Evolutionary conservation across 2,113 vertebrate species (phyloP).

Genomic region (Tachysurus fulvidraco): DNA sequence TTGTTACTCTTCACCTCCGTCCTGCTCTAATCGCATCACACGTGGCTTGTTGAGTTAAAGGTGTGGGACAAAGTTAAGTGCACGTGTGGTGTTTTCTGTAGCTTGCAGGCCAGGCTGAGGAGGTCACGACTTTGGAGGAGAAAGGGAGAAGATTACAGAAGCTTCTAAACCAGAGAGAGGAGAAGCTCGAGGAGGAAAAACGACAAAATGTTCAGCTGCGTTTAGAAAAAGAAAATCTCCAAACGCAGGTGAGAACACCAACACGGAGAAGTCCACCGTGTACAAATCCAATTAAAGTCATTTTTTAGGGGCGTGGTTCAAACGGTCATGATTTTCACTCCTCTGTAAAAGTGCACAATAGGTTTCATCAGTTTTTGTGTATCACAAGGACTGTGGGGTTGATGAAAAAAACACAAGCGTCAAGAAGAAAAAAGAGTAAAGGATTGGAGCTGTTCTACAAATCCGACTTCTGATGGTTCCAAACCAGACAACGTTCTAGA

Average conservation of each 20-base stretch:
- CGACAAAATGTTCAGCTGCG: constrained; percentile 49
- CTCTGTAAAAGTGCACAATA: not conserved
- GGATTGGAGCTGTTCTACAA: not conserved
- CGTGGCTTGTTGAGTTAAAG: not conserved
- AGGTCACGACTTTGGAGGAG: constrained; percentile 54
- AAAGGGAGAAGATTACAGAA: constrained; percentile 60
- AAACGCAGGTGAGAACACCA: constrained; percentile 56
- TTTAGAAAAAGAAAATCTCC: constrained; percentile 55
- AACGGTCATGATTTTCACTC: no score
- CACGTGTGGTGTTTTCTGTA: not conserved
- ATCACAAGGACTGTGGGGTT: not conserved
- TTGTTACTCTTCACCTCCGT: not conserved
- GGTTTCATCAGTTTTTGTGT: not conserved
- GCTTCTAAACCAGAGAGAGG: constrained; percentile 58
- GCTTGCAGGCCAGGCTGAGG: constrained; percentile 37
- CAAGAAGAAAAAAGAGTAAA: not conserved
- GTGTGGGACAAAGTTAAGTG: not conserved
- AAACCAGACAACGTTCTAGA: not conserved
- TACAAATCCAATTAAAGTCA: no score
- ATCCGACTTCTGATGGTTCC: not conserved
- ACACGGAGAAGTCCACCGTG: no score
- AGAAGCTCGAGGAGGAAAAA: constrained; percentile 57
- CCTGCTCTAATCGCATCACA: not conserved
- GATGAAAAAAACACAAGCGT: not conserved
- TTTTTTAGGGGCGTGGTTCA: no score